Percentiles rank a stretch among this genome's conserved stretches.
Evolutionary conservation across 2,113 vertebrate species (phyloP).

Genomic region (Psittacula cyanocephala): DNA sequence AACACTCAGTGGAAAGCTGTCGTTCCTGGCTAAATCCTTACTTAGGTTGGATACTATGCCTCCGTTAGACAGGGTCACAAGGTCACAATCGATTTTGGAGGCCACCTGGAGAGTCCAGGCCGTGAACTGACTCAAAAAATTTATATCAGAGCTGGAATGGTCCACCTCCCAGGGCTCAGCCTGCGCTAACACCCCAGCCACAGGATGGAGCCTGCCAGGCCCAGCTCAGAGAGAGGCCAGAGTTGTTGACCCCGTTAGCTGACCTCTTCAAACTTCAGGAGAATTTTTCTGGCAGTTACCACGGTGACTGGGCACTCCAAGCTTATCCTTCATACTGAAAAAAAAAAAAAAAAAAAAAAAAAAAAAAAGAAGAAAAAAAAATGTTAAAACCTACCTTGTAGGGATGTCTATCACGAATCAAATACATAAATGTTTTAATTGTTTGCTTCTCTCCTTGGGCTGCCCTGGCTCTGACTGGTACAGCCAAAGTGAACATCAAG

Average conservation of each 20-base stretch:
- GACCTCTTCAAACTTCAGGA: slow-evolving; percentile 99
- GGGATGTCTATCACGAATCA: slow-evolving; percentile 49
- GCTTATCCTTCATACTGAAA: slow-evolving; percentile 93
- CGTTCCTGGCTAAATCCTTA: slow-evolving; percentile 89
- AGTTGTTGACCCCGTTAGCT: slow-evolving; percentile 90
- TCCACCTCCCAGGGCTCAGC: slow-evolving; percentile 85
- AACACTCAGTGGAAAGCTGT: slow-evolving; percentile 88
- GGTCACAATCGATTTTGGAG: slow-evolving; percentile 98
- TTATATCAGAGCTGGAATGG: slow-evolving; percentile 90
- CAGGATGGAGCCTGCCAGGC: slow-evolving; percentile 78
- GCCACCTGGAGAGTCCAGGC: slow-evolving; percentile 96
- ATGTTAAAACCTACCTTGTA: slow-evolving; percentile 73
- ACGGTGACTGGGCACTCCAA: slow-evolving; percentile 95
- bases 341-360: slow-evolving; percentile 71
- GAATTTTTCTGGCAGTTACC: slow-evolving; percentile 99
- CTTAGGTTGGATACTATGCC: slow-evolving; percentile 84
- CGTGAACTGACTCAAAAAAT: slow-evolving; percentile 98
- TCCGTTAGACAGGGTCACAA: slow-evolving; percentile 91
- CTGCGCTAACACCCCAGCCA: slow-evolving; percentile 72
- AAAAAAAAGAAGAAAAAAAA: slow-evolving; percentile 63
- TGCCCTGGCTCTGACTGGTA: neutral
- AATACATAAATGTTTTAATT: slow-evolving; percentile 27
- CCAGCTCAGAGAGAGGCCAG: slow-evolving; percentile 80
- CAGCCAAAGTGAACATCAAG: neutral
- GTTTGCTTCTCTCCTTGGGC: neutral